phyloP scores from a whole-genome alignment of 2,797 vertebrate species.

The Picus viridis region DNA sequence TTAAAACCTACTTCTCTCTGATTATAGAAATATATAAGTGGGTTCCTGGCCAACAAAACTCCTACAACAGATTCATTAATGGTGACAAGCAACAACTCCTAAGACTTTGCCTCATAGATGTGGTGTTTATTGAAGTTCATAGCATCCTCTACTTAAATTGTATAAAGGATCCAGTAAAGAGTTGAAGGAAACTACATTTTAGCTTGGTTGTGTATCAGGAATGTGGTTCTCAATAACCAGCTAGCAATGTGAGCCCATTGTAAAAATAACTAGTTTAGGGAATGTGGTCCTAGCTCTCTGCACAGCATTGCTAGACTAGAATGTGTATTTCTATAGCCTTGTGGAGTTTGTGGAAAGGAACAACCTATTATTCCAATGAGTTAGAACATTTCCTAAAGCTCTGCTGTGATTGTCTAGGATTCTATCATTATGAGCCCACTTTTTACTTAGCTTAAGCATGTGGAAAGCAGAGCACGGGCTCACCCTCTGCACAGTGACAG shows the following conservation, averaged over 20 bases:
- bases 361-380: not conserved
- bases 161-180: not conserved
- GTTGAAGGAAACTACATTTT: not conserved
- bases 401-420: not conserved
- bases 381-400: not conserved
- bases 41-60: not conserved
- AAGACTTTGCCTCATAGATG: not conserved
- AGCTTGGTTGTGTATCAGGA: not conserved
- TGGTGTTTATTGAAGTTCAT: not conserved
- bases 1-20: not conserved
- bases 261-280: not conserved
- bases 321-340: not conserved
- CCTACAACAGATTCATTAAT: not conserved
- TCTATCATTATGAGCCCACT: rapidly evolving
- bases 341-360: not conserved
- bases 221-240: not conserved
- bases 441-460: not conserved
- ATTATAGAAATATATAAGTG: not conserved
- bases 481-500: not conserved
- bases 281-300: not conserved
- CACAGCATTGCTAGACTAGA: not conserved
- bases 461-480: not conserved
- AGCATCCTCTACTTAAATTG: not conserved
- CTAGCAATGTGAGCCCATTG: not conserved
- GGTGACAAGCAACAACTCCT: not conserved